Evolutionary conservation across 2,888 invertebrate species (phyloP), one percentile per base, ranked within the genome.

Genomic region (Oxystoma pomonae): DNA sequence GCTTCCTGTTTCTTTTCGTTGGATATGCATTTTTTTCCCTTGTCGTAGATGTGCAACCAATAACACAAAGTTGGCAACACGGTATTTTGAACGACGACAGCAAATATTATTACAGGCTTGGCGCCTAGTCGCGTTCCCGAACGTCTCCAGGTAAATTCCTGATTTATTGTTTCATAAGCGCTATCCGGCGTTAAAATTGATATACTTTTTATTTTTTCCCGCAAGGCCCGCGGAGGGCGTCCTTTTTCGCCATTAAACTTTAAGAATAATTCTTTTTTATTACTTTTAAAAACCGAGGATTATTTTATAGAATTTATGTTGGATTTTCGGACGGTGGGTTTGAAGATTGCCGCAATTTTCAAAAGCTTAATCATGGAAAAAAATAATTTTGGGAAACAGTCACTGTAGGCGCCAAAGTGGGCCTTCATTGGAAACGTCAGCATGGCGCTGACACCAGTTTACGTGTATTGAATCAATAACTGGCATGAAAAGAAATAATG

Each of bases 101-200:
- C 35, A 35, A 35, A 35, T 35, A 35, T 35, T 35, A 35, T 35
- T 35, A 35, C 35, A 12, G 35, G 35, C 5, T 7, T 35, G 35
- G 35, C 35, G 35, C 35, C 35, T 35, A 35, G 35, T 35, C 35
- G 12, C 35, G 35, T 3, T 3, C 35, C 60, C 60, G 60, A 57
- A 67, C 61, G 65, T 67, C 65, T 60, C 62, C 65, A 67, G 65
- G 67, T 65, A 65, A 61, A 67, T 67, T 63, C 60, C 57, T 61
- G 63, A 67, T 67, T 65, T 67, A 67, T 61, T 50, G 59, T 59
- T 58, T 62, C 56, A 57, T 63, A 65, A 66, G 58, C 59, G 58
- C 57, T 60, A 59, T 58, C 50, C 52, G 22, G 63, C 60, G 19
- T 60, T 57, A 57, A 60, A 57, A 57, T 60, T 57, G 53, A 63